phyloP scores from a whole-genome alignment of 2,113 vertebrate species.

The Falcunculus frontatus region DNA sequence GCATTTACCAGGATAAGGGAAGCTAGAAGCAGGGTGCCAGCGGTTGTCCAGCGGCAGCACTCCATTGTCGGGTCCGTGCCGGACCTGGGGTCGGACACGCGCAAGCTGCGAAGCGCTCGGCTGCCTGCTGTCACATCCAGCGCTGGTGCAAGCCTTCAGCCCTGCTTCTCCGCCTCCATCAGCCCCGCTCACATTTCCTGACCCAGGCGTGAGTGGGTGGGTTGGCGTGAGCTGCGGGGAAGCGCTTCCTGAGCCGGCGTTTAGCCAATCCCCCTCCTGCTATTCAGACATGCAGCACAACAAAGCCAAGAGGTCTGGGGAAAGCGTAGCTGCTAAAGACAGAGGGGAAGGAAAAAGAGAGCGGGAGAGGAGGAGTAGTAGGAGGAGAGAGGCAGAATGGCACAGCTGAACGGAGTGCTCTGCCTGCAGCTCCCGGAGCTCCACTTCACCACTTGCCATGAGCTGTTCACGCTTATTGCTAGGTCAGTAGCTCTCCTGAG shows the following conservation, averaged over 20 bases:
- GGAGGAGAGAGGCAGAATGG: slow-evolving; percentile 3
- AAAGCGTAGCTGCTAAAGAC: neutral
- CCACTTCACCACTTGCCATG: neutral
- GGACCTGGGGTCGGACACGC: slow-evolving; percentile 22
- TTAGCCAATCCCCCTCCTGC: slow-evolving; percentile 81
- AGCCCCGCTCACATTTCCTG: slow-evolving; percentile 67
- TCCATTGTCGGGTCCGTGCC: slow-evolving; percentile 64
- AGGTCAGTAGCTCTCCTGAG: slow-evolving; percentile 60
- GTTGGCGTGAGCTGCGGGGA: slow-evolving; percentile 64
- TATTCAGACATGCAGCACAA: slow-evolving; percentile 78
- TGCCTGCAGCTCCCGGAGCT: slow-evolving; percentile 1
- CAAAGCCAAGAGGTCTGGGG: slow-evolving; percentile 57
- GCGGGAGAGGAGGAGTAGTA: slow-evolving; percentile 1
- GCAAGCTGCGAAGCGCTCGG: slow-evolving; percentile 17
- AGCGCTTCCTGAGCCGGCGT: slow-evolving; percentile 72
- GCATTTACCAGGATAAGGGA: slow-evolving; percentile 75
- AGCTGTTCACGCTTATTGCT: neutral
- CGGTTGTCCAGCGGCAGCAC: slow-evolving; percentile 64
- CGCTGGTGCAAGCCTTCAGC: slow-evolving; percentile 58
- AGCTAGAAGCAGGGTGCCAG: slow-evolving; percentile 66
- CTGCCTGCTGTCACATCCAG: slow-evolving; percentile 73
- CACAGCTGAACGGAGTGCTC: neutral
- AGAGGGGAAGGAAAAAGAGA: neutral
- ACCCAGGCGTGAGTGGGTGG: slow-evolving; percentile 43
- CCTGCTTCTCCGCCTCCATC: slow-evolving; percentile 76